Conservation (phyloP, 2,113 vertebrate species). For the Chrysochloris asiatica region DNA sequence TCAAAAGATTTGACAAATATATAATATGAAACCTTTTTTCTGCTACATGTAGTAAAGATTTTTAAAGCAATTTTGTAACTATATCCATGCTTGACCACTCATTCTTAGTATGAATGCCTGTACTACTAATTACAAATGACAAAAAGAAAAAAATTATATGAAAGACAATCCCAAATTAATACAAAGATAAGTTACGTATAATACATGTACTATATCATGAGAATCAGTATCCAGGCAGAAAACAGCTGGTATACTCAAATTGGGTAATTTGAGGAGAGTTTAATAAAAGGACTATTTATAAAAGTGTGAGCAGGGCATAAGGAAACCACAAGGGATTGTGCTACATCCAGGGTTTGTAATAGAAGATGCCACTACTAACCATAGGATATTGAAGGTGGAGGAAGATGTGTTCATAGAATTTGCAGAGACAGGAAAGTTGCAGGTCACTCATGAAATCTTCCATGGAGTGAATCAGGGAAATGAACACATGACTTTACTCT, state of each 20-base stretch:
- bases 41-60: not conserved
- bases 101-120: not conserved
- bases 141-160: not conserved
- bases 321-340: not conserved
- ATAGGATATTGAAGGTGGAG: not conserved
- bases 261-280: not conserved
- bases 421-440: not conserved
- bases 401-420: not conserved
- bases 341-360: not conserved
- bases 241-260: not conserved
- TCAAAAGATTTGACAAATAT: not conserved
- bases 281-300: not conserved
- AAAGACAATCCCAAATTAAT: not conserved
- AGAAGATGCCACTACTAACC: not conserved
- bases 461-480: not conserved
- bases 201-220: not conserved
- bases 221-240: not conserved
- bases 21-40: not conserved
- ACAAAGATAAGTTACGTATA: not conserved
- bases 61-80: not conserved
- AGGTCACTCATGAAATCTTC: not conserved
- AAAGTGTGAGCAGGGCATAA: not conserved
- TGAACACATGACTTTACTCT: not conserved
- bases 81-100: not conserved
- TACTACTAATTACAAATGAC: not conserved